These are phyloP conservation scores for Cartodere bifasciata DNA, from an alignment of 2,888 invertebrate genomes.

Conservation along the genomic window DNA sequence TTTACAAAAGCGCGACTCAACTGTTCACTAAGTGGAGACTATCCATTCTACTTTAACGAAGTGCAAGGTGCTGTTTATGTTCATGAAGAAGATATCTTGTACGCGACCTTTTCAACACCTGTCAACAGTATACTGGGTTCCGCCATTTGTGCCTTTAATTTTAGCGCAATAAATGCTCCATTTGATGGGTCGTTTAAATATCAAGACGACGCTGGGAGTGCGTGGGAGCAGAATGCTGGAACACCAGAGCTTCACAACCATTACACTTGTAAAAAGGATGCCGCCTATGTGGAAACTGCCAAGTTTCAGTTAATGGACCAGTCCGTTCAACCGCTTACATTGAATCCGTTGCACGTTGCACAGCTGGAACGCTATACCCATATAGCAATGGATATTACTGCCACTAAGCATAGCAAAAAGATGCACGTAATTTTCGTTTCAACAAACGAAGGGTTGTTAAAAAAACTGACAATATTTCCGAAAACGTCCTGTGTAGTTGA, in stretches of 20 bases:
- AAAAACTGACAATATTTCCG: constrained; percentile 70
- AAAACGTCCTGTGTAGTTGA: constrained; percentile 70
- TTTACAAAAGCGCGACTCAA: constrained; percentile 76
- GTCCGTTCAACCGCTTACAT: constrained; percentile 63
- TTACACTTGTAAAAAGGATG: constrained; percentile 44
- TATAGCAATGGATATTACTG: constrained; percentile 70
- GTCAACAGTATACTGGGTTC: constrained; percentile 83
- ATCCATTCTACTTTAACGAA: constrained; percentile 80
- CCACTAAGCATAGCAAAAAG: constrained; percentile 53
- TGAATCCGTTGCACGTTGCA: constrained; percentile 55
- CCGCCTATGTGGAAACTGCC: constrained; percentile 45
- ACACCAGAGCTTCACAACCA: constrained; percentile 43
- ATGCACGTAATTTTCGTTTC: constrained; percentile 74
- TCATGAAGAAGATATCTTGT: constrained; percentile 61
- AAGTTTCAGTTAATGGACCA: constrained; percentile 81
- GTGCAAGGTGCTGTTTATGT: constrained; percentile 72
- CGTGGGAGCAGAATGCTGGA: constrained; percentile 60
- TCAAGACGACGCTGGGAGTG: constrained; percentile 60
- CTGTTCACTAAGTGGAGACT: constrained; percentile 72
- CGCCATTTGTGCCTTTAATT: constrained; percentile 82
- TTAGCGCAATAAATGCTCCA: constrained; percentile 64
- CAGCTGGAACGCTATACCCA: constrained; percentile 61
- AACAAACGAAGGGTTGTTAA: constrained; percentile 59
- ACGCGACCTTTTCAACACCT: constrained; percentile 76
- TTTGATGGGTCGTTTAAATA: constrained; percentile 81